Evolutionary conservation across 1,140 invertebrate species (phyloP).

Genomic region (Zaprionus tsacasi): DNA sequence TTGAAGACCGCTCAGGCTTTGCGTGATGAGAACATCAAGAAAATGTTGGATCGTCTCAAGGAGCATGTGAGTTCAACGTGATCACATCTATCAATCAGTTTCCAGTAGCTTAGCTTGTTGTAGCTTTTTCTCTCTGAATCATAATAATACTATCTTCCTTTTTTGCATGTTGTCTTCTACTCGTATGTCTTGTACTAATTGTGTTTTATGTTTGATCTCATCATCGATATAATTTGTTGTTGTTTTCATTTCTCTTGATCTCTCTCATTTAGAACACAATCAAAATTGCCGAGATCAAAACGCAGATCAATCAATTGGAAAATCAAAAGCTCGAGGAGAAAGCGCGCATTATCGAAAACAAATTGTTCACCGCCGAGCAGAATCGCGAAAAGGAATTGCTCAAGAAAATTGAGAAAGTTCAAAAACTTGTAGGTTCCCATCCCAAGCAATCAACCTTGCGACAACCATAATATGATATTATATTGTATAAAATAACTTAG

Average conservation of each 20-base stretch:
- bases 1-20: slow-evolving; percentile 92
- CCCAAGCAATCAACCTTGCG: slow-evolving; percentile 30
- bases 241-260: slow-evolving; percentile 51
- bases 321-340: slow-evolving; percentile 88
- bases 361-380: slow-evolving; percentile 89
- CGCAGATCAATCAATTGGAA: slow-evolving; percentile 86
- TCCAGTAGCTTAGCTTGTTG: slow-evolving; percentile 23
- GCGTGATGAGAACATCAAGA: slow-evolving; percentile 94
- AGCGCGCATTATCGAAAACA: slow-evolving; percentile 89
- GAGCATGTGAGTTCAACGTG: slow-evolving; percentile 90
- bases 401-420: slow-evolving; percentile 91
- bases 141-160: background rate
- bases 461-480: background rate
- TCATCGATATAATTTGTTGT: slow-evolving; percentile 53
- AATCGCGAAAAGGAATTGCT: slow-evolving; percentile 92
- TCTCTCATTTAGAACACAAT: slow-evolving; percentile 86
- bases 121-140: background rate
- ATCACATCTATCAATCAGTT: background rate
- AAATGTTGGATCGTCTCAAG: slow-evolving; percentile 93
- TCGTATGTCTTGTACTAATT: slow-evolving; percentile 31
- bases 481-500: slow-evolving; percentile 8
- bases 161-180: slow-evolving; percentile 20
- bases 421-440: slow-evolving; percentile 88
- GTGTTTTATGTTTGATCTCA: slow-evolving; percentile 44
- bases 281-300: slow-evolving; percentile 89